A percentile compares a stretch with the other conserved stretches of the same genome.
These are phyloP conservation scores for Melipona beecheii DNA, from an alignment of 2,888 invertebrate genomes.

Conservation along the genomic window DNA sequence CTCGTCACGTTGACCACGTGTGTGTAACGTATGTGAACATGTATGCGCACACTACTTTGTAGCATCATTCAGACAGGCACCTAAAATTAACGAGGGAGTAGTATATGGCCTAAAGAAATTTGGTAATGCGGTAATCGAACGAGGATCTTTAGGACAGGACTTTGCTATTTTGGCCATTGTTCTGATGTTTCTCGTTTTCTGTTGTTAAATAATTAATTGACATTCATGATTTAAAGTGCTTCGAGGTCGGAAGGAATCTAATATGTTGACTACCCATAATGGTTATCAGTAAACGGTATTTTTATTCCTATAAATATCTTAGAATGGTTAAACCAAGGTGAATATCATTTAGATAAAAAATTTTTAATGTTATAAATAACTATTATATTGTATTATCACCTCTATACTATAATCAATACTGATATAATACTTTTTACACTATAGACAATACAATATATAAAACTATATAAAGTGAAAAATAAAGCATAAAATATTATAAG, in stretches of 20 bases:
- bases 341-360: no score
- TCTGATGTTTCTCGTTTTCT: neutral
- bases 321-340: no score
- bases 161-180: neutral
- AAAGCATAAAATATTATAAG: no score
- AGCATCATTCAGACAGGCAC: slow-evolving; percentile 63
- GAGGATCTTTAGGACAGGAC: slow-evolving; percentile 13
- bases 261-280: neutral
- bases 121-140: slow-evolving; percentile 64
- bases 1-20: slow-evolving; percentile 38
- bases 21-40: neutral
- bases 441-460: no score
- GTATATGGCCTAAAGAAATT: slow-evolving; percentile 66
- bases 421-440: no score
- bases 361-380: no score
- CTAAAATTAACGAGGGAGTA: slow-evolving; percentile 76
- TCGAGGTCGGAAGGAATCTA: neutral
- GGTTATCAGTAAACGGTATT: no score
- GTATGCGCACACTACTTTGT: slow-evolving; percentile 28
- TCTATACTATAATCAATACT: no score
- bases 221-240: neutral
- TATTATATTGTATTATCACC: no score
- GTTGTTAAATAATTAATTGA: neutral
- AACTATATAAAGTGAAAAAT: no score
- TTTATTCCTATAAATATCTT: no score